Conservation (phyloP, 2,797 vertebrate species). For the Rousettus madagascariensis region DNA sequence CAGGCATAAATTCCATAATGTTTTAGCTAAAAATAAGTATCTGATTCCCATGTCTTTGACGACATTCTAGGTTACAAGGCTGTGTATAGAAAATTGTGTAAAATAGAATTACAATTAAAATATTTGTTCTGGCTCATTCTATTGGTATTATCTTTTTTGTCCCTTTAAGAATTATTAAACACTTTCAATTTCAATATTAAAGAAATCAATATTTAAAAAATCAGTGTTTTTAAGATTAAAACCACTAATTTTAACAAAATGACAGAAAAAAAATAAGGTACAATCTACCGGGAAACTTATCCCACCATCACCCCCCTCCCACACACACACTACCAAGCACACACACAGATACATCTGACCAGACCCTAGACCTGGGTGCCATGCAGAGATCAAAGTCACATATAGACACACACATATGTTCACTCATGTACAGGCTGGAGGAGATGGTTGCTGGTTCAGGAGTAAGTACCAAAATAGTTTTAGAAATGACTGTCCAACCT, state of each 20-base stretch:
- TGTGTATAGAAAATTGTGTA: background rate
- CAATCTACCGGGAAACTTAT: constrained; percentile 84
- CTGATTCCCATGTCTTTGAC: background rate
- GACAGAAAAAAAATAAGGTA: constrained; percentile 63
- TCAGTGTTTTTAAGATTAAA: constrained; percentile 89
- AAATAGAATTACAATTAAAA: constrained; percentile 31
- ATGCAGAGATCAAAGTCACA: background rate
- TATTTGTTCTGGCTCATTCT: background rate
- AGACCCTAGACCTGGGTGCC: background rate
- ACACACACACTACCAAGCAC: too few species aligned
- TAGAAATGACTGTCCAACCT: constrained; percentile 53
- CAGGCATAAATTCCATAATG: background rate
- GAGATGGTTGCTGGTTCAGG: background rate
- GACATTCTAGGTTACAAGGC: background rate
- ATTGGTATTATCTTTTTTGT: background rate
- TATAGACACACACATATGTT: background rate
- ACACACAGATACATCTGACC: background rate
- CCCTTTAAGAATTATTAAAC: constrained; percentile 88
- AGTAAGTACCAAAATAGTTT: constrained; percentile 79
- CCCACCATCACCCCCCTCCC: background rate
- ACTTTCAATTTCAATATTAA: constrained; percentile 95
- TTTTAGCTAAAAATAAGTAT: constrained; percentile 46
- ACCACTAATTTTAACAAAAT: constrained; percentile 85
- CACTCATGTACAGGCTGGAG: background rate
- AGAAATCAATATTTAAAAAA: constrained; percentile 59